Percentiles rank a stretch among this genome's conserved stretches.
Conservation (phyloP, 1,140 invertebrate species). For the Brachionus sp. region DNA sequence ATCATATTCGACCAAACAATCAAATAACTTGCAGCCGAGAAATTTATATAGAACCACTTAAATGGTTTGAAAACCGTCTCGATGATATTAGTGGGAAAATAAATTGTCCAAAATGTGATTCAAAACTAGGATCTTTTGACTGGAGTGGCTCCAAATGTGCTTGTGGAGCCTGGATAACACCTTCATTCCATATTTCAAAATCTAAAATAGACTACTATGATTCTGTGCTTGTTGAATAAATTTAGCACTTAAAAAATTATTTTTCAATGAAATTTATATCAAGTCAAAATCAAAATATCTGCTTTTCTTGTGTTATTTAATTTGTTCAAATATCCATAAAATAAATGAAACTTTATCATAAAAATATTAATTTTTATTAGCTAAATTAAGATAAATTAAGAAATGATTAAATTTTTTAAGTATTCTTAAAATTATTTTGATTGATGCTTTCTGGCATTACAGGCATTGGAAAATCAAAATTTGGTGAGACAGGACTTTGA, state of each 20-base stretch:
- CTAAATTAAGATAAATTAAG: not conserved
- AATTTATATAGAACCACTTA: conserved; percentile 23
- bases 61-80: conserved; percentile 13
- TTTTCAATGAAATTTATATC: too few relatives aligned
- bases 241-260: too few relatives aligned
- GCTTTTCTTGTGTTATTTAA: too few relatives aligned
- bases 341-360: too few relatives aligned
- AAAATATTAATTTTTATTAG: not conserved
- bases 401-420: not conserved
- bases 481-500: not conserved
- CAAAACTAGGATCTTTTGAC: conserved; percentile 55
- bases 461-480: conserved; percentile 16
- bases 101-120: conserved; percentile 51
- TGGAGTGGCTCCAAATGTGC: conserved; percentile 57
- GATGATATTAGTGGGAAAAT: conserved; percentile 34
- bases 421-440: not conserved
- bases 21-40: not conserved
- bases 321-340: too few relatives aligned
- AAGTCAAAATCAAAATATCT: too few relatives aligned
- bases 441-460: not conserved
- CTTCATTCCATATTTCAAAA: conserved; percentile 57
- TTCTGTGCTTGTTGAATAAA: not conserved
- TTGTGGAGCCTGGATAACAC: conserved; percentile 57
- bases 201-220: conserved; percentile 51
- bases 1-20: not conserved